These are phyloP conservation scores for Pseudopipra pipra DNA, from an alignment of 2,113 vertebrate genomes.

Conservation along the genomic window DNA sequence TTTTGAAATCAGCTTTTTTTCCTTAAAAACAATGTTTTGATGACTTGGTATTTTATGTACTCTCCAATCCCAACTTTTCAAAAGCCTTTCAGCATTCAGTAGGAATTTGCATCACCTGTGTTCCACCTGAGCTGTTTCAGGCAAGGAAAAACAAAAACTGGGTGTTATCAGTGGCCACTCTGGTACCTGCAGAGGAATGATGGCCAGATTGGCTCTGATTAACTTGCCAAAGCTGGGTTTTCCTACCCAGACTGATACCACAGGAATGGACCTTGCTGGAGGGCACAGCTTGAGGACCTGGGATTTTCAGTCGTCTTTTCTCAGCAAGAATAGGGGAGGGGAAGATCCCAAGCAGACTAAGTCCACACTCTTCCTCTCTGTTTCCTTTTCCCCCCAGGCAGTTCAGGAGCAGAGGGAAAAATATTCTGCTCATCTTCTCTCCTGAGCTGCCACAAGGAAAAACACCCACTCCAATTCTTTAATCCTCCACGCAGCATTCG, in stretches of 20 bases:
- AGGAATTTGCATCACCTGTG: background rate
- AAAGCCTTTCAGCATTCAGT: background rate
- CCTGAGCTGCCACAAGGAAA: background rate
- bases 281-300: background rate
- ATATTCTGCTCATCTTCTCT: background rate
- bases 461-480: background rate
- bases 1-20: background rate
- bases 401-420: background rate
- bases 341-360: background rate
- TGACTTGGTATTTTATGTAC: background rate
- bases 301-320: background rate
- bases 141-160: background rate
- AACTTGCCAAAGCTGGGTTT: background rate
- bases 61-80: background rate
- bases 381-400: background rate
- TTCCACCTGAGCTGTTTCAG: background rate
- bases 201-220: background rate
- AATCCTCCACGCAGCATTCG: background rate
- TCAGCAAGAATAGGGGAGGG: background rate
- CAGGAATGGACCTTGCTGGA: background rate
- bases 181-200: background rate
- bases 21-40: background rate
- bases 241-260: background rate
- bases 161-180: accelerated
- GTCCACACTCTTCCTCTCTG: background rate